Base-by-base conservation (phyloP, 2,113 vertebrate species). In the Symphodus melops region DNA sequence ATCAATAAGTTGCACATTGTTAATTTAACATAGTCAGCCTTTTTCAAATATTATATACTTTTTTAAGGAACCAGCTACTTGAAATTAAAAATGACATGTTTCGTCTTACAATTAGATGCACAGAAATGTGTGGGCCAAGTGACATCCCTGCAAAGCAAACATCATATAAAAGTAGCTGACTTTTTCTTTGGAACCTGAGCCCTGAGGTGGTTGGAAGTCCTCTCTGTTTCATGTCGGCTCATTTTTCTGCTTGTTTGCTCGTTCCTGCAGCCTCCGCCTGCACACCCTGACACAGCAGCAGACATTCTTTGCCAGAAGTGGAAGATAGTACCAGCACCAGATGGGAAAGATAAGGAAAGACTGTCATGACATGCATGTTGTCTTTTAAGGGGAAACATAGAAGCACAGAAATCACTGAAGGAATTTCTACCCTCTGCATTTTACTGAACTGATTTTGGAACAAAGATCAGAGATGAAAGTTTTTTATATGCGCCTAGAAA, bases 291-390 rank as follows among this genome's bases (percentile, higher is more conserved):
- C 78, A 72, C 71, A 72, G 83, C 83, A 82, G 78, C 68, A 84
- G 67, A 87, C 87, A 89, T 86, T 92, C 86, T 81, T 90, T 77
- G 59, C 76, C 70, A 69, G 48, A 68, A 77, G 83, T 55, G 68
- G 56, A 83, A 86, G 85, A 90, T 75, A 82, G 79, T 72, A 77
- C 72, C 84, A 79, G 68, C 80, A 44, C 11, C 41, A 75, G 86
- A 88, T 88, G 70, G 46, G 37, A 13, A 53, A 68, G 89, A 92
- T 91, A 91, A 88, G 79, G 23, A 54, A 77, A 82, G 78, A 85
- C 77, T 92, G 89, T 87, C 77, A 85, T 77, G 87, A 88, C 89
- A 85, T 75, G 85, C 62, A 85, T 57, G 72, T 76, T 61, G 62
- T 80, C 70, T 81, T 85, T 75, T 75, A 46, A 86, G 77, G n/a